phyloP scores from a whole-genome alignment of 2,113 vertebrate species.

The Hystrix cristata region DNA sequence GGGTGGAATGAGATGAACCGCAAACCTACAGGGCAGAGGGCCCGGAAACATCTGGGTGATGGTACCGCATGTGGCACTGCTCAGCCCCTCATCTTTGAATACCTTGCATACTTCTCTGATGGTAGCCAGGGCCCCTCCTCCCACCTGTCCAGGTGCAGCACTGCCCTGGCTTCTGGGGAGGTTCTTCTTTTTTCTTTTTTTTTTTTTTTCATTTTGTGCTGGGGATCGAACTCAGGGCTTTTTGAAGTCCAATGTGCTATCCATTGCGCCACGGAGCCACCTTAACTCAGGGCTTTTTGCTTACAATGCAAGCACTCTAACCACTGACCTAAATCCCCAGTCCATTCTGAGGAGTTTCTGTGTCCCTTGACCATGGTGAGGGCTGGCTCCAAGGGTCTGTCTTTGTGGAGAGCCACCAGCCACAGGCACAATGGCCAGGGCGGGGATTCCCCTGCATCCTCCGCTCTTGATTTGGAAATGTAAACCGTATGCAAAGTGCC shows the following conservation, averaged over 20 bases:
- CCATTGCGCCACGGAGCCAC: too few species aligned
- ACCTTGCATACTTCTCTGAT: neutral
- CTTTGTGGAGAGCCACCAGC: neutral
- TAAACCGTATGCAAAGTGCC: neutral
- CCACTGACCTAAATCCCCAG: too few species aligned
- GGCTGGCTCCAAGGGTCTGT: neutral
- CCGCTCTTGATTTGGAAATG: neutral
- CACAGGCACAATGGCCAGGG: accelerated
- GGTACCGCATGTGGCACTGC: neutral
- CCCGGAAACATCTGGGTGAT: neutral
- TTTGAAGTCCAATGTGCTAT: too few species aligned
- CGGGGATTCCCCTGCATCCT: neutral
- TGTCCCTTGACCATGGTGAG: neutral
- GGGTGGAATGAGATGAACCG: neutral
- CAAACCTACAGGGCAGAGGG: neutral
- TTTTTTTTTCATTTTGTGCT: too few species aligned
- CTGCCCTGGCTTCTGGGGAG: neutral
- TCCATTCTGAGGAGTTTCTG: neutral
- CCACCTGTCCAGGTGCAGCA: neutral
- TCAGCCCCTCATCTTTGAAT: neutral
- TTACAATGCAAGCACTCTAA: too few species aligned
- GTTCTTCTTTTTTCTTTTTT: too few species aligned
- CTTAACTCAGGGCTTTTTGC: too few species aligned
- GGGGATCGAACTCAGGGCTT: too few species aligned
- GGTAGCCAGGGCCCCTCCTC: neutral